Base-by-base conservation (phyloP, 2,113 vertebrate genomes). In the Salvelinus namaycush region DNA sequence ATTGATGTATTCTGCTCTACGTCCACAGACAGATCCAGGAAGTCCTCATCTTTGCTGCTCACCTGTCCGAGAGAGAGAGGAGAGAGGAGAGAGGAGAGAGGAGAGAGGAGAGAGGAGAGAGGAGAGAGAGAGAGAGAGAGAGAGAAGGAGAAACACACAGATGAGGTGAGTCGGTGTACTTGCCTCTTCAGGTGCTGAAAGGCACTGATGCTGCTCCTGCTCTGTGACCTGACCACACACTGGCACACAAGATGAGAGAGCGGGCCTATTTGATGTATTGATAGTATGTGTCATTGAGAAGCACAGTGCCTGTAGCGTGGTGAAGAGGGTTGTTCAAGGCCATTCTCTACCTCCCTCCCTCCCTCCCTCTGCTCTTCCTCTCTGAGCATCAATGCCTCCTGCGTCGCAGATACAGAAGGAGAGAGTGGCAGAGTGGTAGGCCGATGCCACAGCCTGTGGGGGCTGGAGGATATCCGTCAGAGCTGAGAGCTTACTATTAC, bases 41-140 rank as follows among this genome's bases (percentile, higher is more conserved):
- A 99, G 91, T 99, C 97, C 93, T 99, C 97, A 84, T 99, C 97
- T 95, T 99, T 99, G 91, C 97, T 99, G 93, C 97, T 99, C 85
- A 99, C 97, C 97, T 99, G 91, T 78, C 84, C 79, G 22, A 87
- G 72, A 90, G 81, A 75, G 18, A 39, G 64, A 39, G n/a, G 13
- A 12, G 70, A 34, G 0, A 20, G 14, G 31, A 60, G 3, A 51
- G 22, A 29, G 13, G 31, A 60, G 3, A 51, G 22, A 29, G 13
- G 70, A 34, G 0, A 20, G 14, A 76, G 22, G 59, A 0, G 13
- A 73, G 31, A 60, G 3, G 31, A 60, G 3, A 51, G 22, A 29
- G 13, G 72, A 90, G 81, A 75, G 22, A 87, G 72, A 90, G 81
- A 75, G 31, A 60, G 3, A 51, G 22, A 29, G 13, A 12, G 70